Conservation (phyloP, 1,140 invertebrate species). For the Ylistrum balloti region DNA sequence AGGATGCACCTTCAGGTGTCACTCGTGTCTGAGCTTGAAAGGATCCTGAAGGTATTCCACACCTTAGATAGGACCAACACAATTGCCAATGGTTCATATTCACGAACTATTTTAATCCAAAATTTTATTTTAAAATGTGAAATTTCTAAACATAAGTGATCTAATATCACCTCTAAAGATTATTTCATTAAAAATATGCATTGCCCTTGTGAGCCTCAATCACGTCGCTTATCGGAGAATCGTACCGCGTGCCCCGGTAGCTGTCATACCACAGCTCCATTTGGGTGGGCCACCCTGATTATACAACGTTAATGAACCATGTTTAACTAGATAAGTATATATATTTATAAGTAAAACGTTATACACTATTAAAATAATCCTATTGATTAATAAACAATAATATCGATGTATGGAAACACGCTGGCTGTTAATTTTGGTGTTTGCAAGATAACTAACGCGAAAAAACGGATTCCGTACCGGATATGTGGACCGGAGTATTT, state of each 20-base stretch:
- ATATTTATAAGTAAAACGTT: neutral
- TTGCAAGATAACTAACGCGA: neutral
- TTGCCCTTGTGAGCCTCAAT: neutral
- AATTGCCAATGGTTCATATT: too few species aligned
- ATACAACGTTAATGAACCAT: neutral
- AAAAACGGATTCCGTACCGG: neutral
- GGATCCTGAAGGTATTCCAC: neutral
- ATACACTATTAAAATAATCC: neutral
- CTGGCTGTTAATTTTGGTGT: neutral
- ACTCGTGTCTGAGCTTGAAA: neutral
- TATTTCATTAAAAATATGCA: neutral
- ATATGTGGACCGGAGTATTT: neutral
- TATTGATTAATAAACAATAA: too few species aligned
- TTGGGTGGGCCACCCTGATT: neutral
- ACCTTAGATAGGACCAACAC: too few species aligned
- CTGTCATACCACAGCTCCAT: neutral
- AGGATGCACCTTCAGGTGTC: constrained; percentile 25
- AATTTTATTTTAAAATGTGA: too few species aligned
- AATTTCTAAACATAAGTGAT: too few species aligned
- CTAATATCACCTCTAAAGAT: too few species aligned
- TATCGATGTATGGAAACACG: too few species aligned
- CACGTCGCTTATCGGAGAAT: neutral
- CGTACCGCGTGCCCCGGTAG: constrained; percentile 22
- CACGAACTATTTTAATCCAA: too few species aligned
- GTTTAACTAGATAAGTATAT: neutral